Percentiles rank a stretch among this genome's conserved stretches.
phyloP scores from a whole-genome alignment of 92 coral and sea anemone species.

The Phenganax marumi region DNA sequence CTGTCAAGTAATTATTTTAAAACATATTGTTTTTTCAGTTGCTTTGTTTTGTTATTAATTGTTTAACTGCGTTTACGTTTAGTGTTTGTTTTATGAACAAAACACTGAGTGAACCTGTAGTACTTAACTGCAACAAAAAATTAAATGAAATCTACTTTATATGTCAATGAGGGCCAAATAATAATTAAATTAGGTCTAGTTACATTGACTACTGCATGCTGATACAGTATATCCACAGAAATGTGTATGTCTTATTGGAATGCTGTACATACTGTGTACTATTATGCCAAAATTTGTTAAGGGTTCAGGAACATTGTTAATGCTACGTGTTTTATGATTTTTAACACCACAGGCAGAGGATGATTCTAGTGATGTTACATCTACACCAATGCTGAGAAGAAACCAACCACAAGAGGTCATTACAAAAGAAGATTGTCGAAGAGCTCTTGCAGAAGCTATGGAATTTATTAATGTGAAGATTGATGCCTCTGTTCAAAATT shows the following conservation, averaged over 20 bases:
- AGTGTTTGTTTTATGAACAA: background rate
- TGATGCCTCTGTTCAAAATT: conserved; percentile 16
- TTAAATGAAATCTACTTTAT: background rate
- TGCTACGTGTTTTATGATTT: background rate
- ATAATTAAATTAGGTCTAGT: background rate
- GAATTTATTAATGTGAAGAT: background rate
- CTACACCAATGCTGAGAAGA: conserved; percentile 19
- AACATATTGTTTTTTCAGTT: background rate
- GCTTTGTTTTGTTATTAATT: no score
- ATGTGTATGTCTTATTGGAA: background rate
- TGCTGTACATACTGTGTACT: conserved; percentile 1
- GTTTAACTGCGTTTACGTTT: background rate
- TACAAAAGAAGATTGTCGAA: conserved; percentile 12
- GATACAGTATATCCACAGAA: background rate
- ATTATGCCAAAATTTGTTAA: background rate
- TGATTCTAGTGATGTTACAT: background rate
- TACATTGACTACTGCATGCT: background rate
- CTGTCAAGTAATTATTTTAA: background rate
- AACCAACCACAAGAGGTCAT: conserved; percentile 16
- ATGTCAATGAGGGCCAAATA: background rate
- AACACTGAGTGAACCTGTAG: conserved; percentile 6
- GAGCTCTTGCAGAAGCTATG: conserved; percentile 1
- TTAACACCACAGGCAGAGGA: background rate
- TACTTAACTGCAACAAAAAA: background rate
- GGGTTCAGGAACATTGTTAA: no score